Base-by-base conservation (phyloP, 2,113 vertebrate genomes). In the Dromaius novaehollandiae region DNA sequence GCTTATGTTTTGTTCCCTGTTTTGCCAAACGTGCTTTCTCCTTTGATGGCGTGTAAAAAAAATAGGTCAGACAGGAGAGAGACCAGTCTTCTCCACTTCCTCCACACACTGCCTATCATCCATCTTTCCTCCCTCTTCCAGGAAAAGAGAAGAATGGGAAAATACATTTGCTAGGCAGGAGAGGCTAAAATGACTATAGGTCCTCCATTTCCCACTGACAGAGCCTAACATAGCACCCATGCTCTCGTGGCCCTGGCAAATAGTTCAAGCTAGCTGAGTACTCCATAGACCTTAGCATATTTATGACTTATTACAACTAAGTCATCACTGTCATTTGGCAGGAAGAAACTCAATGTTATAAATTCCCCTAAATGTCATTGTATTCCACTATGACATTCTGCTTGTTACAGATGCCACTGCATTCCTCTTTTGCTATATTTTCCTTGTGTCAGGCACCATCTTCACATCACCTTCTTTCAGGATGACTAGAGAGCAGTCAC, bases 171-270 rank as follows among this genome's bases (percentile, higher is more conserved):
- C 19, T 6, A 30, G 16, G 11, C 10, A 71, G 15, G 20, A 55
- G 17, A 91, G 46, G 3, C 20, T 71, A 22, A 78, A 82, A 68
- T 28, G 16, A 36, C 14, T 25, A 42, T 13, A 58, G 26, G 1
- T 69, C 16, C 9, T 80, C 55, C 46, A 38, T 2, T 63, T 82
- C 25, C 55, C 28, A 30, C 19, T 80, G 20, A 21, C 36, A 77
- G 36, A 38, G 17, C 18, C 40, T 66, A 38, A 75, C 21, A 19
- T 48, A 86, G 34, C 21, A 82, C 9, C 22, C 8, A 8, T 53
- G 9, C 6, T 17, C 22, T 9, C 36, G 25, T 0, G 0, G 42
- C 16, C 71, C 13, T 56, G 2, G 9, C 22, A 68, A 65, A 18
- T 8, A 65, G 18, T 28, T 87, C 53, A 70, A 65, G 24, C 15